These are phyloP conservation scores for Pica pica DNA, from an alignment of 2,113 vertebrate genomes.

Conservation along the genomic window DNA sequence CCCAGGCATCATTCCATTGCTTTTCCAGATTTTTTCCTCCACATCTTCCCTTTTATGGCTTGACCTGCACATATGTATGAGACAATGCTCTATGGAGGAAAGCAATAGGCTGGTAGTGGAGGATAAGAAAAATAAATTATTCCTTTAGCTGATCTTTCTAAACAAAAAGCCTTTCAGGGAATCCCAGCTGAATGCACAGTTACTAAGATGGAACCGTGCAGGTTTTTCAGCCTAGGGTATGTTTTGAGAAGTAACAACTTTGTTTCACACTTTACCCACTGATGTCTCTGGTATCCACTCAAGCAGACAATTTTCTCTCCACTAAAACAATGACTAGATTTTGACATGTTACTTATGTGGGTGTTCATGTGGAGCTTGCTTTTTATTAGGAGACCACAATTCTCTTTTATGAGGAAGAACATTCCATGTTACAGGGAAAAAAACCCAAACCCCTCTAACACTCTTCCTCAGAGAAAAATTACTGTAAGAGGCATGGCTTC, in stretches of 20 bases:
- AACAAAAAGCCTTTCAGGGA: background rate
- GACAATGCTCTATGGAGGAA: background rate
- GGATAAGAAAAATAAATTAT: background rate
- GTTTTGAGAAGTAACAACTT: background rate
- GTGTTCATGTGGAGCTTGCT: background rate
- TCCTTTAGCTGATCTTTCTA: background rate
- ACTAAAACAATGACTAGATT: background rate
- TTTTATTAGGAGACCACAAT: background rate
- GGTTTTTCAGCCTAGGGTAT: background rate
- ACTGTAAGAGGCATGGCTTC: background rate
- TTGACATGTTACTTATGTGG: background rate
- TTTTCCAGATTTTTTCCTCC: background rate
- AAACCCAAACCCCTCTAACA: background rate
- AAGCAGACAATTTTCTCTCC: background rate
- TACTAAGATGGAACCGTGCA: background rate
- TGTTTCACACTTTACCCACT: background rate
- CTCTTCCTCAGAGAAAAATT: background rate
- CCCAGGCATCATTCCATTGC: background rate
- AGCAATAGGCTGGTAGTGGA: background rate
- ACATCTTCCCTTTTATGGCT: background rate
- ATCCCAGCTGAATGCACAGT: background rate
- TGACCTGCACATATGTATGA: background rate
- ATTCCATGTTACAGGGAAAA: background rate
- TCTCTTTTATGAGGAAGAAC: background rate
- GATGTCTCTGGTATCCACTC: background rate